Base-by-base conservation (phyloP, 2,113 vertebrate genomes). In the Spilogale gracilis region DNA sequence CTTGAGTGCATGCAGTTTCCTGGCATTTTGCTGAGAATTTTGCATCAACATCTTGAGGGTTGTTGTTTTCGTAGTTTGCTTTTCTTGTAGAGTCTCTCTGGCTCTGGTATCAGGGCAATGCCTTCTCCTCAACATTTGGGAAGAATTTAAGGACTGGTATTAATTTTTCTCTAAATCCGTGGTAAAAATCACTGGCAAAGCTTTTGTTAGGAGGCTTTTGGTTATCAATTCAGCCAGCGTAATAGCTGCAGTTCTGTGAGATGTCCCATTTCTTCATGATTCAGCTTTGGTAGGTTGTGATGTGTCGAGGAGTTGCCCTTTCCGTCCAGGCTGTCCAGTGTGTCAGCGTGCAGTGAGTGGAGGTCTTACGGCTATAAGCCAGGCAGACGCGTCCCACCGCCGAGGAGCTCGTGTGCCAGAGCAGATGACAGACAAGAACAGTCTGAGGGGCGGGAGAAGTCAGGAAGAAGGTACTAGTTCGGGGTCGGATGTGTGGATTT, bases 161-260 rank as follows among this genome's bases (percentile, higher is more conserved):
- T 63, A n/a, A n/a, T 54, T 92, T 88, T 92, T 96, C 58, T 78
- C 83, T 88, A 95, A 88, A 82, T 78, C 2, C 60, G 8, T 78
- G 48, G 30, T 61, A 81, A 18, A 74, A 32, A 67, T 82, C 71
- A 86, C 43, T 14, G 58, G 93, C 67, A 43, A 76, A 83, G 61
- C 30, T 67, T 67, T 32, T 67, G 30, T 16, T 32, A n/a, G 61
- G 18, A 52, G 45, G 21, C 78, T 76, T 79, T 85, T 94, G 81
- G 32, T 45, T 79, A 85, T 38, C 45, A 52, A 76, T 43, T 32
- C 58, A 91, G 12, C 58, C 20, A 60, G 7, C 32, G 50, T 52
- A 45, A 74, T 45, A 76, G 69, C 50, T 60, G 13, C 60, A 73
- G 17, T 14, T 69, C 78, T 79, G 6, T 48, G 69, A 95, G 43